Conservation (phyloP, 2,888 invertebrate genomes). For the Xestia sexstrigata region DNA sequence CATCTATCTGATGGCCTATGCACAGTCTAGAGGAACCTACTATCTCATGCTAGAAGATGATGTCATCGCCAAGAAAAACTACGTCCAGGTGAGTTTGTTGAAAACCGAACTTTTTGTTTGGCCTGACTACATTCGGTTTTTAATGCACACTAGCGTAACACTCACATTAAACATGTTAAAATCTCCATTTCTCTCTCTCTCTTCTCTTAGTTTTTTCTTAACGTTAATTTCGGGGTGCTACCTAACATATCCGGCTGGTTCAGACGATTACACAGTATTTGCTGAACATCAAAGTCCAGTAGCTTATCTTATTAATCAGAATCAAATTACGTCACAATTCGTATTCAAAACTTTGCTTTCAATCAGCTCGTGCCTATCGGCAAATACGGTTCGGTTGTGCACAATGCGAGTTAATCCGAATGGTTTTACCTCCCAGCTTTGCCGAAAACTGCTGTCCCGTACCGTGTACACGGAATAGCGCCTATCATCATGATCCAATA, state of each 20-base stretch:
- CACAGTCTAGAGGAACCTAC: slow-evolving; percentile 96
- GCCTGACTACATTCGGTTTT: background rate
- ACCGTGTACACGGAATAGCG: background rate
- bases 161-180: background rate
- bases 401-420: background rate
- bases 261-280: background rate
- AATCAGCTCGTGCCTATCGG: background rate
- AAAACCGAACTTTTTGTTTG: background rate
- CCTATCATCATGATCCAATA: background rate
- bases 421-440: background rate
- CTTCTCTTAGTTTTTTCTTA: background rate
- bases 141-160: background rate
- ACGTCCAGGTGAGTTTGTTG: slow-evolving; percentile 93
- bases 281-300: background rate
- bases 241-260: background rate
- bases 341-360: background rate
- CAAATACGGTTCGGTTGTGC: background rate
- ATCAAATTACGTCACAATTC: background rate
- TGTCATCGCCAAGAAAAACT: slow-evolving; percentile 96
- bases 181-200: background rate
- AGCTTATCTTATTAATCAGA: background rate
- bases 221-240: background rate
- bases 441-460: background rate
- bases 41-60: slow-evolving; percentile 99
- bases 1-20: slow-evolving; percentile 98